Evolutionary conservation across 2,113 vertebrate genomes (phyloP).

Genomic region (Xiphorhynchus elegans): DNA sequence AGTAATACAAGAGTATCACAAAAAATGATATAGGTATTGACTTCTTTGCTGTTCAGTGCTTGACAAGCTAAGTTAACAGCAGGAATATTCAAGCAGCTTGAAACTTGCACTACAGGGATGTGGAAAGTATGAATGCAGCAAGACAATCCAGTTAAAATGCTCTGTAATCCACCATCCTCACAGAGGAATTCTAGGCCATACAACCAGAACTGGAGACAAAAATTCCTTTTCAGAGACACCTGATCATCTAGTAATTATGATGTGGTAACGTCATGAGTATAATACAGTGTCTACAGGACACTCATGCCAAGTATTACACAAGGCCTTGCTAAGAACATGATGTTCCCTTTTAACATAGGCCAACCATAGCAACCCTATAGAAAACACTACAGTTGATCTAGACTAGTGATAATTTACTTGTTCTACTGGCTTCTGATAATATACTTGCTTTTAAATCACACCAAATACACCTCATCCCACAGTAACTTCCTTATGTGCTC

Average conservation of each 20-base stretch:
- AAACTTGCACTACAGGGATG: not conserved
- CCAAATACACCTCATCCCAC: not conserved
- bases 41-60: not conserved
- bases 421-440: not conserved
- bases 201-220: slow-evolving; percentile 13
- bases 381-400: slow-evolving; percentile 24
- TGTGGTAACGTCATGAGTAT: not conserved
- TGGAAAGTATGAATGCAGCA: not conserved
- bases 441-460: not conserved
- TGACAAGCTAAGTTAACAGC: not conserved
- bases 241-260: slow-evolving; percentile 30
- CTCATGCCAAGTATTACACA: slow-evolving; percentile 42
- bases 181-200: not conserved
- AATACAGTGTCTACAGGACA: not conserved
- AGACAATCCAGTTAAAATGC: not conserved
- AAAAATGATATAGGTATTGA: not conserved
- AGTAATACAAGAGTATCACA: not conserved
- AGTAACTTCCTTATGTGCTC: not conserved
- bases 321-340: slow-evolving; percentile 21
- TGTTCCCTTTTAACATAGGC: not conserved
- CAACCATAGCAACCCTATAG: slow-evolving; percentile 28
- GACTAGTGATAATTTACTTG: slow-evolving; percentile 35
- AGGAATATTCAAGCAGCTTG: not conserved
- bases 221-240: slow-evolving; percentile 39
- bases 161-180: not conserved